Conservation (phyloP, 2,113 vertebrate genomes). For the Megalops atlanticus region DNA sequence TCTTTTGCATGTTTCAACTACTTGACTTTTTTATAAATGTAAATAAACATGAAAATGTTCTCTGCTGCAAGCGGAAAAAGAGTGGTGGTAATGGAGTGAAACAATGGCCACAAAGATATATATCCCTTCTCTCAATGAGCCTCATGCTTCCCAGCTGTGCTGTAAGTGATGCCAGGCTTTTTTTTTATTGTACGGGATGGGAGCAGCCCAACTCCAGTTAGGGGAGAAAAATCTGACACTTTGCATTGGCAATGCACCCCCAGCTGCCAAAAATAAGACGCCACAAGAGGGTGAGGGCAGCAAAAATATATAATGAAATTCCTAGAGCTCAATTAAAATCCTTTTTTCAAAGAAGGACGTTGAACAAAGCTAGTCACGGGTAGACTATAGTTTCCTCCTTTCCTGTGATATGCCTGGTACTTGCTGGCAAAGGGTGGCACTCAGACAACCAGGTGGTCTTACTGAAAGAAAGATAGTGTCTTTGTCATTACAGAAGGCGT, state of each 20-base stretch:
- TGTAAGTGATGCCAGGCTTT: not conserved
- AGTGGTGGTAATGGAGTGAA: not conserved
- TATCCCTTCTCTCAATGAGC: not conserved
- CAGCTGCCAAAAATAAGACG: slow-evolving; percentile 38
- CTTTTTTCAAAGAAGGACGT: slow-evolving; percentile 1
- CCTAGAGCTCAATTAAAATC: slow-evolving; percentile 19
- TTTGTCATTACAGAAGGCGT: not conserved
- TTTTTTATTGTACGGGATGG: not conserved
- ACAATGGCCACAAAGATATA: not conserved
- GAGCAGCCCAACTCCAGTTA: slow-evolving; percentile 40
- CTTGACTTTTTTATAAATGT: too few species aligned
- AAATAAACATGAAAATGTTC: too few species aligned
- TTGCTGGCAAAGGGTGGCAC: not conserved
- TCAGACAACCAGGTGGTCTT: not conserved
- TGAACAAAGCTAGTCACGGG: not conserved
- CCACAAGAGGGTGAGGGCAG: not conserved
- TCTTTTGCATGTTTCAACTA: too few species aligned
- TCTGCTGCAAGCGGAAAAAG: too few species aligned
- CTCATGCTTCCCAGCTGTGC: not conserved
- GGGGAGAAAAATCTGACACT: slow-evolving; percentile 29
- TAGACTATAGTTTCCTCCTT: not conserved
- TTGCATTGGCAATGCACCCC: slow-evolving; percentile 38
- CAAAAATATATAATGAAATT: slow-evolving; percentile 22
- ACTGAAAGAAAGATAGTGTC: not conserved
- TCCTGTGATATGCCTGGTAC: not conserved